Conservation (phyloP, 2,113 vertebrate species). For the Neotragus moschatus region DNA sequence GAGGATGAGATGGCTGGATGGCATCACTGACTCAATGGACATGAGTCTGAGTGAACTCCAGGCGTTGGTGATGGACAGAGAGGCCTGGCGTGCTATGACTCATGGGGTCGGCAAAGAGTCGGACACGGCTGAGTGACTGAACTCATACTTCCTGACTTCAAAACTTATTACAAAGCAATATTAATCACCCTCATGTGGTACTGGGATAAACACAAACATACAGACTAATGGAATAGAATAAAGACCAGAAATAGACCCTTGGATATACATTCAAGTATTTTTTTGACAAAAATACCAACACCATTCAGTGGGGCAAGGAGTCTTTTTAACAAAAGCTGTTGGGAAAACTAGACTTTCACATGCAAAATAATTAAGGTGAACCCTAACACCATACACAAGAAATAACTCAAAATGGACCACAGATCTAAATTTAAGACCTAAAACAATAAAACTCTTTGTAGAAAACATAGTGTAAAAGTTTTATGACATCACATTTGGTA, state of each 20-base stretch:
- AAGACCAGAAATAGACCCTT: neutral
- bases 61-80: too few relatives aligned
- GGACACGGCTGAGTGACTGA: too few relatives aligned
- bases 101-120: too few relatives aligned
- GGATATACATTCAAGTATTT: neutral
- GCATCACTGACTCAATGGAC: too few relatives aligned
- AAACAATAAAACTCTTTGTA: neutral
- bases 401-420: neutral
- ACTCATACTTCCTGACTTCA: too few relatives aligned
- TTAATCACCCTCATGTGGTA: neutral
- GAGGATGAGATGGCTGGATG: too few relatives aligned
- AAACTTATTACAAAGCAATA: neutral
- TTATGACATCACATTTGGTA: neutral
- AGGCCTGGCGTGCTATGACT: too few relatives aligned
- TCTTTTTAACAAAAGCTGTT: neutral
- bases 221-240: neutral
- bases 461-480: neutral
- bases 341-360: neutral
- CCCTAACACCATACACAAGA: neutral
- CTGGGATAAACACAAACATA: neutral
- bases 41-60: too few relatives aligned
- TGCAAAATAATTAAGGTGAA: neutral
- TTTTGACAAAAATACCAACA: neutral
- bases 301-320: neutral
- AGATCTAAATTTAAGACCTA: neutral